These are phyloP conservation scores for Danaus melanippus DNA, from an alignment of 1,140 invertebrate species.

Conservation along the genomic window DNA sequence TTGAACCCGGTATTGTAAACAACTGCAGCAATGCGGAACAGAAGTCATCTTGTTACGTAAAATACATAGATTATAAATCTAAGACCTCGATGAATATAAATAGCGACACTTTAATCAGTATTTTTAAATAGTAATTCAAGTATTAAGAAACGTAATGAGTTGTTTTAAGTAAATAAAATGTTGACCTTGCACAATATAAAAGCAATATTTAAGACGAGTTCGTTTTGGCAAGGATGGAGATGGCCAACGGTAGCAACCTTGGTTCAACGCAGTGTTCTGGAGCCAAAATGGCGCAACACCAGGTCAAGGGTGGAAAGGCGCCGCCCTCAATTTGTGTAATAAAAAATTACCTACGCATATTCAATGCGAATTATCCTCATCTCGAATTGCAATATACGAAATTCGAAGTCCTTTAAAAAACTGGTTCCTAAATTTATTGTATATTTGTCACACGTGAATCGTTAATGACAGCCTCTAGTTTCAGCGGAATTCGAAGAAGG, in stretches of 20 bases:
- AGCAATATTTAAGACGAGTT: slow-evolving; percentile 27
- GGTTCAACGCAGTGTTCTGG: slow-evolving; percentile 36
- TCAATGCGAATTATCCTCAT: slow-evolving; percentile 38
- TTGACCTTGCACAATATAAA: slow-evolving; percentile 8
- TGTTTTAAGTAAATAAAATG: not conserved
- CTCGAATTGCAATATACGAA: slow-evolving; percentile 19
- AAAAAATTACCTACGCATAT: slow-evolving; percentile 38
- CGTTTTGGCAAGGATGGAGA: slow-evolving; percentile 52
- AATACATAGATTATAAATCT: slow-evolving; percentile 22
- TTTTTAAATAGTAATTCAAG: too few relatives aligned
- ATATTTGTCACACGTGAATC: too few relatives aligned
- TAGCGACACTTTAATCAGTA: not conserved
- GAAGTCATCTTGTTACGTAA: slow-evolving; percentile 41
- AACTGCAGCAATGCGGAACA: slow-evolving; percentile 41
- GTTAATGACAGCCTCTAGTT: slow-evolving; percentile 9
- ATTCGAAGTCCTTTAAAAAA: too few relatives aligned
- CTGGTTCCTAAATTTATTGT: too few relatives aligned
- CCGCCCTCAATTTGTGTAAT: slow-evolving; percentile 54
- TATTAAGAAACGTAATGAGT: too few relatives aligned
- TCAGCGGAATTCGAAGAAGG: slow-evolving; percentile 8
- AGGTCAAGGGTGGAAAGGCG: slow-evolving; percentile 58
- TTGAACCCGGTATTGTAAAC: slow-evolving; percentile 51
- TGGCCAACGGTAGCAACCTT: slow-evolving; percentile 43
- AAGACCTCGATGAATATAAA: slow-evolving; percentile 25
- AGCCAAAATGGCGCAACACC: slow-evolving; percentile 41